A percentile compares a stretch with the other conserved stretches of the same genome.
These are phyloP conservation scores for Ectemnius continuus DNA, from an alignment of 2,888 invertebrate species.

Conservation along the genomic window DNA sequence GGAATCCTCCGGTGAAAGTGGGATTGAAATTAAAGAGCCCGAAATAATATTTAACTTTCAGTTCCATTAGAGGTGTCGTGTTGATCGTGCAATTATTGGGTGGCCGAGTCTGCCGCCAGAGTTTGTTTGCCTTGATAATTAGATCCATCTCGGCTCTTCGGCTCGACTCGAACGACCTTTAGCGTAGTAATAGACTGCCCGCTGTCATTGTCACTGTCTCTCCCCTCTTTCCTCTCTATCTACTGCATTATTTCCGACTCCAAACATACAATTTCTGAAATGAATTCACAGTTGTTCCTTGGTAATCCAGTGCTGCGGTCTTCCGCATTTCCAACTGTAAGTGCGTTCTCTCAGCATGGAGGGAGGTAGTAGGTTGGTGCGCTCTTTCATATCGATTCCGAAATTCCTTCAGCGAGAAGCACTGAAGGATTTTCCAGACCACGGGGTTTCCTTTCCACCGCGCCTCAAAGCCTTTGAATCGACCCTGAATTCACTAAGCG, in stretches of 20 bases:
- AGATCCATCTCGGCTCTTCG: neutral
- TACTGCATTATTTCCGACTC: neutral
- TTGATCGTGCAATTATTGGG: conserved; percentile 4
- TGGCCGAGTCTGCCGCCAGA: neutral
- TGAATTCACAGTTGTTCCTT: too few relatives aligned
- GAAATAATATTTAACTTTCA: conserved; percentile 6
- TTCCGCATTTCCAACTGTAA: neutral
- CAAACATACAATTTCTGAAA: conserved; percentile 25
- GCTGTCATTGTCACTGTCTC: neutral
- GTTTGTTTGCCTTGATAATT: neutral
- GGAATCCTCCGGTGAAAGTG: neutral
- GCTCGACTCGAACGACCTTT: too few relatives aligned
- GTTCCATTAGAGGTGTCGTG: neutral
- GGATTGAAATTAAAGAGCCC: neutral
- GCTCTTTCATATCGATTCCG: conserved; percentile 29
- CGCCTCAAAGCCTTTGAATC: conserved; percentile 23
- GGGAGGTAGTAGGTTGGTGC: neutral
- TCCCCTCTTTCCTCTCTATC: neutral
- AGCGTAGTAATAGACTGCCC: too few relatives aligned
- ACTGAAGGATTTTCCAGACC: conserved; percentile 37
- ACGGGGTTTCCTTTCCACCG: conserved; percentile 16
- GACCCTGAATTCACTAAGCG: conserved; percentile 8
- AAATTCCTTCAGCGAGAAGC: conserved; percentile 32
- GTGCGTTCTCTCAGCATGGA: neutral
- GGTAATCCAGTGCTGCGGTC: too few relatives aligned